phyloP scores from a whole-genome alignment of 2,113 vertebrate species.

The Eptesicus fuscus region DNA sequence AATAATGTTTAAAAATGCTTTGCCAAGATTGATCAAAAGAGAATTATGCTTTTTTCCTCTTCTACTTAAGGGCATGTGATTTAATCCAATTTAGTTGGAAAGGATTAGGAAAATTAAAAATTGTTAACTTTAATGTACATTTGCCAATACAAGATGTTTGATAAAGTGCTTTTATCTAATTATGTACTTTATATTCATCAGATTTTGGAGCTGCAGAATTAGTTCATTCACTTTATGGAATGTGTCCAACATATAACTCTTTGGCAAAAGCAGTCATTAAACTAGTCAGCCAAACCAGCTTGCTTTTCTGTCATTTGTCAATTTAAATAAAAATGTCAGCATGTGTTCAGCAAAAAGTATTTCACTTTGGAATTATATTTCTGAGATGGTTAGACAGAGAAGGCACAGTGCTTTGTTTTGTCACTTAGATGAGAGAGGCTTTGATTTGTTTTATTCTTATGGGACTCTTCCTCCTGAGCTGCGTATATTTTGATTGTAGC shows the following conservation, averaged over 20 bases:
- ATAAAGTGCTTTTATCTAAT: background rate
- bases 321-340: slow-evolving; percentile 41
- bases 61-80: background rate
- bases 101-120: background rate
- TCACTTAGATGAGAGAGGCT: background rate
- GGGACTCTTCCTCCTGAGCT: background rate
- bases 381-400: background rate
- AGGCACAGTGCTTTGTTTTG: background rate
- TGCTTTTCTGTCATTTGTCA: slow-evolving; percentile 13
- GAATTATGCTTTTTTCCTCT: background rate
- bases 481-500: background rate
- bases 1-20: background rate
- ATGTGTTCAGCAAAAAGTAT: background rate
- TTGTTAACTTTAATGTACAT: background rate
- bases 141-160: background rate
- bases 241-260: background rate
- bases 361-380: slow-evolving; percentile 19
- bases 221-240: background rate
- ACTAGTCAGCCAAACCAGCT: background rate
- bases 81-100: background rate
- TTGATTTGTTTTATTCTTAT: slow-evolving; percentile 24
- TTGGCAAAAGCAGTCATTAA: background rate
- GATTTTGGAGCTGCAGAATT: background rate
- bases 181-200: background rate
- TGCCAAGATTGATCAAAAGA: background rate